Conservation (phyloP, 2,797 vertebrate species). For the Aphelocoma californica region DNA sequence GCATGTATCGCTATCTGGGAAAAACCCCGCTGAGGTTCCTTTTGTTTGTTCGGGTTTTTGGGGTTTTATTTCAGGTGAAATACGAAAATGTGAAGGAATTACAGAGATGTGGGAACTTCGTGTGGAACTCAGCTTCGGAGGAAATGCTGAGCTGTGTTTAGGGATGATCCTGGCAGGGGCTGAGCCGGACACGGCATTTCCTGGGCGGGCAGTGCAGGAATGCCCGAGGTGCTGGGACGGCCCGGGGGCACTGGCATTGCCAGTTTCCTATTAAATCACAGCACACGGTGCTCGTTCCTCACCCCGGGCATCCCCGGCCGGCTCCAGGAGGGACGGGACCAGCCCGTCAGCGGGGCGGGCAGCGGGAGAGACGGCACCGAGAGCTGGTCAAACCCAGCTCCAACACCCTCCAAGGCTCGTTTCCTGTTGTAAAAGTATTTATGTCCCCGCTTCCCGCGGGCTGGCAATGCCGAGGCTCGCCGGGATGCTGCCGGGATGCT, state of each 20-base stretch:
- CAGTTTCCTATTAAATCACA: rapidly evolving
- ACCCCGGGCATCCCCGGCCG: background rate
- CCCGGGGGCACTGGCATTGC: rapidly evolving
- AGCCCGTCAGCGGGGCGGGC: rapidly evolving
- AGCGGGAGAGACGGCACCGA: background rate
- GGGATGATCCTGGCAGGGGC: rapidly evolving
- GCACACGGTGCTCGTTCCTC: rapidly evolving
- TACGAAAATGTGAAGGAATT: rapidly evolving
- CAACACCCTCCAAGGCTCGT: rapidly evolving
- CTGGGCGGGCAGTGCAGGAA: rapidly evolving
- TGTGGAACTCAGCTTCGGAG: background rate
- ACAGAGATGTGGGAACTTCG: rapidly evolving
- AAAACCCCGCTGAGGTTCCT: background rate
- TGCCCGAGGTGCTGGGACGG: too few species aligned
- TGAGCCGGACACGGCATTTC: background rate
- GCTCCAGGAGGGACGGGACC: background rate
- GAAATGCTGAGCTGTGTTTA: rapidly evolving
- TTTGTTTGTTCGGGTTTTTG: background rate
- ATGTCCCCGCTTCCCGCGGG: rapidly evolving
- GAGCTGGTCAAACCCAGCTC: background rate
- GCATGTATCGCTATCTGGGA: rapidly evolving
- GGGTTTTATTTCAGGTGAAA: background rate
- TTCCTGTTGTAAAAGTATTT: rapidly evolving
- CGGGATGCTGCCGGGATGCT: rapidly evolving
- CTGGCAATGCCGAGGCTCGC: rapidly evolving